phyloP scores from a whole-genome alignment of 2,113 vertebrate species.

The Alosa alosa region DNA sequence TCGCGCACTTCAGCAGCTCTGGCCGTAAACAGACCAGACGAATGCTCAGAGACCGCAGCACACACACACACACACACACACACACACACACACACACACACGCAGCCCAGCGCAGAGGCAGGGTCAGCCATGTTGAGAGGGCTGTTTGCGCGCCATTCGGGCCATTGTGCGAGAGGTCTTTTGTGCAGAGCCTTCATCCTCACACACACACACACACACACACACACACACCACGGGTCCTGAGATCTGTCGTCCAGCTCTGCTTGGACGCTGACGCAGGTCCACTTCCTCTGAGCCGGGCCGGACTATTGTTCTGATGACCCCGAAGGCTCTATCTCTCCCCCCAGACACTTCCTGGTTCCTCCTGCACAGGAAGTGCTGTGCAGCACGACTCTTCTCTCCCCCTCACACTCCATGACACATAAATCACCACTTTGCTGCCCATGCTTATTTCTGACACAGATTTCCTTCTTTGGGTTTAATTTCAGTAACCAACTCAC shows the following conservation, averaged over 20 bases:
- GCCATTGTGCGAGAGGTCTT: conserved; percentile 53
- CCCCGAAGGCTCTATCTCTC: conserved; percentile 68
- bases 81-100: too few species aligned
- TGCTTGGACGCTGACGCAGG: conserved; percentile 82
- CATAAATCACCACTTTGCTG: conserved; percentile 42
- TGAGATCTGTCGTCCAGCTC: conserved; percentile 59
- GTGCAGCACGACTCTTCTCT: conserved; percentile 34
- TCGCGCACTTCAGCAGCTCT: too few species aligned
- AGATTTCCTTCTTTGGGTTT: conserved; percentile 33
- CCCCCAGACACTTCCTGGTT: conserved; percentile 82
- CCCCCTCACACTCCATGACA: conserved; percentile 36
- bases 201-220: conserved; percentile 21
- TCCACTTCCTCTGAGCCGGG: conserved; percentile 78
- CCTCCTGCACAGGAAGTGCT: conserved; percentile 77
- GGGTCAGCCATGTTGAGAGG: background rate
- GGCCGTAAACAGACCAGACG: too few species aligned
- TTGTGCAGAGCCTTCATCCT: conserved; percentile 49
- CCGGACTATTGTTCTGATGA: conserved; percentile 77
- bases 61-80: too few species aligned
- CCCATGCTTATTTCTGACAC: conserved; percentile 26
- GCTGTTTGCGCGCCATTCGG: background rate
- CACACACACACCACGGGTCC: conserved; percentile 59
- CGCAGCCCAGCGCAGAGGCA: too few species aligned
- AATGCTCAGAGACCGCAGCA: too few species aligned
- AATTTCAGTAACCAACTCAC: background rate